phyloP scores from a whole-genome alignment of 2,888 invertebrate genomes.

The Ormia ochracea region DNA sequence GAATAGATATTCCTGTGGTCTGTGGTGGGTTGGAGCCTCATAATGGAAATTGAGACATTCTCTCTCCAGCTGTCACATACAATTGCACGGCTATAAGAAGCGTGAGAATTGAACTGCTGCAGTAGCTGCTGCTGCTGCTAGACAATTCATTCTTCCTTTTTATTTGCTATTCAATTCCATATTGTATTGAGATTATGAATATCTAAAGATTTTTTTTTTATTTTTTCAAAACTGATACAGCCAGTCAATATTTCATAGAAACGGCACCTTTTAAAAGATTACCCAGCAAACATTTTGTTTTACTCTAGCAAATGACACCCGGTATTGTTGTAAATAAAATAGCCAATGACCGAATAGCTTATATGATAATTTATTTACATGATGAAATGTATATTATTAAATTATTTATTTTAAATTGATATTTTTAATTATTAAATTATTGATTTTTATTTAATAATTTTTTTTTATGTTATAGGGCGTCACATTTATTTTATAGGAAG shows the following conservation, averaged over 20 bases:
- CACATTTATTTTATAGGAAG: too few relatives aligned
- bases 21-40: background rate
- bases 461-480: too few relatives aligned
- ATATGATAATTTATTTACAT: too few relatives aligned
- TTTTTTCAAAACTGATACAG: background rate
- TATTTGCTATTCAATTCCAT: constrained; percentile 15
- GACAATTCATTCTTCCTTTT: background rate
- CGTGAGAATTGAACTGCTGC: constrained; percentile 55
- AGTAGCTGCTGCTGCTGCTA: constrained; percentile 22
- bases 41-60: constrained; percentile 47
- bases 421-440: too few relatives aligned
- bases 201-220: background rate
- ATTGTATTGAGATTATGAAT: constrained; percentile 41
- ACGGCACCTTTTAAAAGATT: too few relatives aligned
- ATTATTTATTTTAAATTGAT: too few relatives aligned
- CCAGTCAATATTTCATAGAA: background rate
- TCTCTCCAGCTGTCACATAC: background rate
- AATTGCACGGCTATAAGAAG: constrained; percentile 34
- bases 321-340: too few relatives aligned
- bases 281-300: constrained; percentile 7
- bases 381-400: too few relatives aligned
- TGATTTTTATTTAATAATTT: too few relatives aligned
- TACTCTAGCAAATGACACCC: background rate
- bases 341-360: too few relatives aligned
- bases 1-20: constrained; percentile 4